Percentiles rank a stretch among this genome's conserved stretches.
Evolutionary conservation across 2,888 invertebrate genomes (phyloP).

Genomic region (Tenthredo notha): DNA sequence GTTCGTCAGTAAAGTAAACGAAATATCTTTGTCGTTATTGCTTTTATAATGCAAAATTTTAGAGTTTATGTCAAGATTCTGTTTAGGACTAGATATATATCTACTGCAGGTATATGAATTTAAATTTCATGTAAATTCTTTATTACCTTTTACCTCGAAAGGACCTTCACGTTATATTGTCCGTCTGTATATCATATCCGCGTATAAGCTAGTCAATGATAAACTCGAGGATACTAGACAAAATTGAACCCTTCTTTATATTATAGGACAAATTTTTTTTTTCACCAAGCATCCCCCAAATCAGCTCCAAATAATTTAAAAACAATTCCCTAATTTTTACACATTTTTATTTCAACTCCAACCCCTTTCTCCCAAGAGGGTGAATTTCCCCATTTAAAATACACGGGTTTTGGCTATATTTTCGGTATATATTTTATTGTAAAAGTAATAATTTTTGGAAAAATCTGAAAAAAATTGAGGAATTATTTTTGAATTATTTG

Average conservation of each 20-base stretch:
- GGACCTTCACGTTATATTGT: background rate
- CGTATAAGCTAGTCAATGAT: background rate
- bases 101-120: background rate
- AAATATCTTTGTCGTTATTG: conserved; percentile 38
- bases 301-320: too few relatives aligned
- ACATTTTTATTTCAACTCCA: background rate
- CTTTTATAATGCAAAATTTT: conserved; percentile 29
- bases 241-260: background rate
- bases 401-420: too few relatives aligned
- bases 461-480: too few relatives aligned
- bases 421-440: too few relatives aligned
- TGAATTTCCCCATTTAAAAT: too few relatives aligned
- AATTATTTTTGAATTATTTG: too few relatives aligned
- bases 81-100: conserved; percentile 11
- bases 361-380: too few relatives aligned
- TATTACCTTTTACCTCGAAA: background rate
- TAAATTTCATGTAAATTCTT: conserved; percentile 37
- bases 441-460: too few relatives aligned
- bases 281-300: too few relatives aligned
- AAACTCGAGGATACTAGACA: background rate
- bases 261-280: too few relatives aligned
- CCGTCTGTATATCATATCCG: background rate
- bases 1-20: conserved; percentile 30
- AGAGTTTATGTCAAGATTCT: conserved; percentile 27
- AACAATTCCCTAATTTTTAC: too few relatives aligned